These are phyloP conservation scores for Dromiciops gliroides DNA, from an alignment of 2,113 vertebrate species.

Conservation along the genomic window DNA sequence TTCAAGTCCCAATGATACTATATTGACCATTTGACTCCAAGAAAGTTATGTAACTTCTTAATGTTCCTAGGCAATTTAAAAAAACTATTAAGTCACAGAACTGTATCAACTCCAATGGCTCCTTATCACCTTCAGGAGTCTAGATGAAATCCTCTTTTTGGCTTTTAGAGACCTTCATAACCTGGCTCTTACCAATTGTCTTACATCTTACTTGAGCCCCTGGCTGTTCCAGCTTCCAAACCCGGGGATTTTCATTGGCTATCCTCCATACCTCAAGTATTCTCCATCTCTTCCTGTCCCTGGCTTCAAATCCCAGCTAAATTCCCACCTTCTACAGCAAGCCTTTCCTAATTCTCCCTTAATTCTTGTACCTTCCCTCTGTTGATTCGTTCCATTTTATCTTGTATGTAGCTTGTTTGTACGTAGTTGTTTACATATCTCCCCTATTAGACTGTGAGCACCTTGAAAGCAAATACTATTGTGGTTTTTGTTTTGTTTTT, in stretches of 20 bases:
- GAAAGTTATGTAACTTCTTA: too few relatives aligned
- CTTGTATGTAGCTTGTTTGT: background rate
- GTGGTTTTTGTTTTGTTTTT: background rate
- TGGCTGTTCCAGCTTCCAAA: background rate
- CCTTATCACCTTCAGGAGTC: background rate
- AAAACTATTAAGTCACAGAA: background rate
- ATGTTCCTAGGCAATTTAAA: background rate
- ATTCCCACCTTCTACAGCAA: background rate
- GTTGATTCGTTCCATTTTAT: background rate
- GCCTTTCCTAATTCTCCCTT: background rate
- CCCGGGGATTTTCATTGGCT: background rate
- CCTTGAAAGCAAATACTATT: background rate
- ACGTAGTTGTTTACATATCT: background rate
- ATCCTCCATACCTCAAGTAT: background rate
- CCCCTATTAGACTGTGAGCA: background rate
- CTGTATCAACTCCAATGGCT: background rate
- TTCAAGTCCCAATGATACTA: too few relatives aligned
- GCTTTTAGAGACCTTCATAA: background rate
- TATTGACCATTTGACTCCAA: too few relatives aligned
- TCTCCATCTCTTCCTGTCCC: background rate
- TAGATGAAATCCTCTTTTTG: background rate
- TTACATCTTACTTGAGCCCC: background rate
- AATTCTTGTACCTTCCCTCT: background rate
- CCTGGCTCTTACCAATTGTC: background rate
- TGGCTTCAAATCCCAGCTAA: background rate